Evolutionary conservation across 2,888 invertebrate species (phyloP).

Genomic region (Uloborus plumipes): DNA sequence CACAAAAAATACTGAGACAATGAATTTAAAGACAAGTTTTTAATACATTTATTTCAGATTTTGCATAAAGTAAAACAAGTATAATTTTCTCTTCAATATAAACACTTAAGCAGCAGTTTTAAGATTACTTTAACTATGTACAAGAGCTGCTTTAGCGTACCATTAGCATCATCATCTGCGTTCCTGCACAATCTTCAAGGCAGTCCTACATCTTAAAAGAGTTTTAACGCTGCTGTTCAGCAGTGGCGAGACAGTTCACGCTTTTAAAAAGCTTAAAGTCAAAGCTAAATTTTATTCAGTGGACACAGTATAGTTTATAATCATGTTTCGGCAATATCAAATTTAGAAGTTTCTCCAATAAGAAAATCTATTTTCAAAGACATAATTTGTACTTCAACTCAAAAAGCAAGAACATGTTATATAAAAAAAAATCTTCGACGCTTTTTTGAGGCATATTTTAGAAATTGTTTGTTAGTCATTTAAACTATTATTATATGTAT

Average conservation of each 20-base stretch:
- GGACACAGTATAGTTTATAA: too few species aligned
- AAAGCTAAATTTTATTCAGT: too few species aligned
- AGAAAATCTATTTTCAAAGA: background rate
- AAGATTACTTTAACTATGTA: conserved; percentile 26
- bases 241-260: background rate
- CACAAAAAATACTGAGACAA: background rate
- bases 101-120: conserved; percentile 14
- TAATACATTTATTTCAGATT: conserved; percentile 29
- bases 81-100: conserved; percentile 16
- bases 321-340: background rate
- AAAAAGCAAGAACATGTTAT: too few species aligned
- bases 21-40: conserved; percentile 23
- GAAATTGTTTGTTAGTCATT: too few species aligned
- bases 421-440: too few species aligned
- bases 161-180: background rate
- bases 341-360: background rate
- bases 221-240: background rate
- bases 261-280: too few species aligned
- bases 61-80: conserved; percentile 29
- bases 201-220: conserved; percentile 4
- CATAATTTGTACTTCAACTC: too few species aligned
- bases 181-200: background rate
- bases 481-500: too few species aligned
- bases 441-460: too few species aligned
- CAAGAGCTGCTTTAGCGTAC: conserved; percentile 31